Evolutionary conservation across 1,140 invertebrate genomes (phyloP), one percentile per base, ranked within the genome.

Genomic region (Apis cerana): DNA sequence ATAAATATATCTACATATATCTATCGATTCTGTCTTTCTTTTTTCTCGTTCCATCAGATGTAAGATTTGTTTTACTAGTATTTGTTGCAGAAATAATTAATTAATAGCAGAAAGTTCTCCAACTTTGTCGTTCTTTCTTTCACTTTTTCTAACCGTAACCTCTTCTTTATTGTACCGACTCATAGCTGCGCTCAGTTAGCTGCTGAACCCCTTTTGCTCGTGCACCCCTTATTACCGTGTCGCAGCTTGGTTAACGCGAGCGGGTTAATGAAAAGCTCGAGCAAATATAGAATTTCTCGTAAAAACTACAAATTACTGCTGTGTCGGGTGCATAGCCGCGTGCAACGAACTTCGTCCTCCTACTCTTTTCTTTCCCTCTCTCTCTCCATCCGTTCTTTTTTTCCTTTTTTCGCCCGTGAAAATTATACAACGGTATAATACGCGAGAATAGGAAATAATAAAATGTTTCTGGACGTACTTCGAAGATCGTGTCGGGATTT

Each of bases 31-130:
- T 33, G 48, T 56, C 27, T 43, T 23, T 62, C n/a, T 15, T 48
- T n/a, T 48, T 70, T 48, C 27, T 59, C 62, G 65, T 79, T 59
- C 68, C 71, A 54, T 23, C 17, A 65, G 56, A 62, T 64, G 62
- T 89, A 83, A 85, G 71, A 61, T 84, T 74, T 69, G 75, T 69
- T 59, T 58, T 67, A 77, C 81, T 69, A 71, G 72, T 89, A 89
- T 90, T 90, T 90, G 87, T 90, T 85, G 74, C 89, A 27, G 85
- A 83, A 90, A 90, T 90, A 90, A 90, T 90, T 90, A 90, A 90
- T 90, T 90, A 90, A 87, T 85, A 85, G 67, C 82, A 52, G 76
- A 87, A 81, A 72, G 65, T 72, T 78, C 64, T 72, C 77, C n/a
- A 68, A 68, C 80, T 52, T 58, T 50, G 48, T 61, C 48, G 50